Evolutionary conservation across 2,797 vertebrate genomes (phyloP).

Genomic region (Amblyopsis hoosieri): DNA sequence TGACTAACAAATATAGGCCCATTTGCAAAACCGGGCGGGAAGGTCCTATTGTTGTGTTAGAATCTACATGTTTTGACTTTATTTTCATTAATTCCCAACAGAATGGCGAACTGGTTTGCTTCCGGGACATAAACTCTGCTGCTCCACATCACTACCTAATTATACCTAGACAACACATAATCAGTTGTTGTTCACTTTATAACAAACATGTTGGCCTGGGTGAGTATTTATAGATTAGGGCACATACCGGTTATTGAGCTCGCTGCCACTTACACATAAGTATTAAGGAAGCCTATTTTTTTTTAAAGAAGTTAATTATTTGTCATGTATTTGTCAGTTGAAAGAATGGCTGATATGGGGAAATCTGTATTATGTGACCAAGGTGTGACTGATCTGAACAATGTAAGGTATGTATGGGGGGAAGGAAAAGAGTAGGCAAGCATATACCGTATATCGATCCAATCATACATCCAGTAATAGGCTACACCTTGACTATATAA

Average conservation of each 20-base stretch:
- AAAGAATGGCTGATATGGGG: conserved; percentile 64
- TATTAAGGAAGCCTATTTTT: neutral
- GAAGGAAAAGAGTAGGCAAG: neutral
- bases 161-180: conserved; percentile 59
- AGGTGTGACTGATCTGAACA: conserved; percentile 52
- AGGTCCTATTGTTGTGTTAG: no score
- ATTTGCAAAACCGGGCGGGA: no score
- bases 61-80: neutral
- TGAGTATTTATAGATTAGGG: conserved; percentile 24
- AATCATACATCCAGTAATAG: neutral
- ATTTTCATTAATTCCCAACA: conserved; percentile 29
- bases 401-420: conserved; percentile 50
- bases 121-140: conserved; percentile 60
- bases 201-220: conserved; percentile 41
- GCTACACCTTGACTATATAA: neutral
- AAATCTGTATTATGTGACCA: conserved; percentile 47
- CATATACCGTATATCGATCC: neutral
- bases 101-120: conserved; percentile 64
- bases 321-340: conserved; percentile 47
- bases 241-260: neutral
- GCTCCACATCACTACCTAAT: conserved; percentile 72
- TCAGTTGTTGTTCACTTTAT: conserved; percentile 47
- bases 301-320: conserved; percentile 7
- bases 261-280: neutral
- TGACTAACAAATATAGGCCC: no score